A percentile compares a stretch with the other conserved stretches of the same genome.
These are phyloP conservation scores for Aphyosemion australe DNA, from an alignment of 2,113 vertebrate species.

Conservation along the genomic window DNA sequence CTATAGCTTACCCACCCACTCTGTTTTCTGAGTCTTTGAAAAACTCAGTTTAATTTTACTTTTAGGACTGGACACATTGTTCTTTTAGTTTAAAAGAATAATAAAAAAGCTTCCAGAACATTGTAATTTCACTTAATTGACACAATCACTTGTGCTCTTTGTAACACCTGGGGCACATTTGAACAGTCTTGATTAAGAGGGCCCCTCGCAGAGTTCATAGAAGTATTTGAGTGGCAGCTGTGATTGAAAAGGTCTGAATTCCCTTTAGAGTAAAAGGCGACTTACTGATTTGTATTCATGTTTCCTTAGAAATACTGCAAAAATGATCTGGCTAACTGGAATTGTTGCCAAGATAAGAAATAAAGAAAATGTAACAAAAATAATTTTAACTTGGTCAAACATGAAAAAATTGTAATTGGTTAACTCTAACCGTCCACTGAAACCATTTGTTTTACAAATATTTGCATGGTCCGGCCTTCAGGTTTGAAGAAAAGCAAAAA, in stretches of 20 bases:
- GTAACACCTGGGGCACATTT: constrained; percentile 3
- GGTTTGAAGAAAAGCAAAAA: background rate
- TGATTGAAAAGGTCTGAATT: constrained; percentile 18
- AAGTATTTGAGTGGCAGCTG: constrained; percentile 8
- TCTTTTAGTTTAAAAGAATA: background rate
- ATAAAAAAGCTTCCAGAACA: background rate
- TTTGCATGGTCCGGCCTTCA: too few species aligned
- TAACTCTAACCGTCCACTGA: too few species aligned
- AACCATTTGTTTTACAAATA: too few species aligned
- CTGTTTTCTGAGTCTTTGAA: too few species aligned
- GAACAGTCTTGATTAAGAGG: constrained; percentile 36
- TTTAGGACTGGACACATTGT: background rate
- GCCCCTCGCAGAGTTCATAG: constrained; percentile 10
- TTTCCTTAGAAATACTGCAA: background rate
- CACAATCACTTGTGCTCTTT: constrained; percentile 1
- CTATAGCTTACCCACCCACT: too few species aligned
- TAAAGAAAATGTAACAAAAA: too few species aligned
- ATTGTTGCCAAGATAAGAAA: too few species aligned
- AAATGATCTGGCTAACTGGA: too few species aligned
- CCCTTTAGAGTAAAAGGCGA: background rate
- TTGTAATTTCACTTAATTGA: constrained; percentile 15
- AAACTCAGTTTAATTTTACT: background rate
- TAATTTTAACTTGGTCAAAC: too few species aligned
- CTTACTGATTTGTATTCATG: background rate
- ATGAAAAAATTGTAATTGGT: too few species aligned